Conservation (phyloP, 2,113 vertebrate species). For the Sylvilagus bachmani region DNA sequence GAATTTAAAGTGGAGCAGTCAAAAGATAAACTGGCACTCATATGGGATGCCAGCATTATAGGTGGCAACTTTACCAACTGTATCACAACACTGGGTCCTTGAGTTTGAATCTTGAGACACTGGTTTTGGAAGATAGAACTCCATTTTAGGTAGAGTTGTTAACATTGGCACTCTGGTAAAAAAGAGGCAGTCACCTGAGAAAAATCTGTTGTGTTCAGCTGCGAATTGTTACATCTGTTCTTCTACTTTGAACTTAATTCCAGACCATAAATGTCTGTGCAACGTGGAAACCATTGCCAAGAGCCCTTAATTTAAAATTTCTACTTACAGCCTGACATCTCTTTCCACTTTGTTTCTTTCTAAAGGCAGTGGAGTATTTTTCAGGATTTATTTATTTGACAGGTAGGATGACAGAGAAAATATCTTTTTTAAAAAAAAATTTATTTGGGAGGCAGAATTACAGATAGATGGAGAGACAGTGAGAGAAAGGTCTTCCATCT, state of each 20-base stretch:
- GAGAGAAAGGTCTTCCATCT: no score
- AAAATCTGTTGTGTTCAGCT: constrained; percentile 13
- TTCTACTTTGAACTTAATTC: constrained; percentile 56
- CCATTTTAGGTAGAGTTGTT: constrained; percentile 38
- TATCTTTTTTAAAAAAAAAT: neutral
- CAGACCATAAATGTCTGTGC: neutral
- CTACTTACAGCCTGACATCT: neutral
- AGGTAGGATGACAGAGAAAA: no score
- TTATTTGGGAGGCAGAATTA: no score
- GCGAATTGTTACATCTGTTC: constrained; percentile 37
- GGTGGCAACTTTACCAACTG: no score
- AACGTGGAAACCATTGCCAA: constrained; percentile 45
- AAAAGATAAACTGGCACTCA: no score
- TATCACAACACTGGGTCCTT: no score
- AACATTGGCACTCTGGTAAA: constrained; percentile 32
- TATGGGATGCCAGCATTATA: no score
- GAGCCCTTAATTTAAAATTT: constrained; percentile 61
- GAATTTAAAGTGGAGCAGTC: no score
- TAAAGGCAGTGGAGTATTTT: neutral
- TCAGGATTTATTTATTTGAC: no score
- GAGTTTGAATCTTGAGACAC: constrained; percentile 52
- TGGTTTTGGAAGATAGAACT: constrained; percentile 45
- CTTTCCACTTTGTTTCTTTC: neutral
- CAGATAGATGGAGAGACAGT: no score
- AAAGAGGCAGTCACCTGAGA: constrained; percentile 39